phyloP scores from a whole-genome alignment of 37 sponge, comb jelly and placozoan species.

The Spongilla lacustris region DNA sequence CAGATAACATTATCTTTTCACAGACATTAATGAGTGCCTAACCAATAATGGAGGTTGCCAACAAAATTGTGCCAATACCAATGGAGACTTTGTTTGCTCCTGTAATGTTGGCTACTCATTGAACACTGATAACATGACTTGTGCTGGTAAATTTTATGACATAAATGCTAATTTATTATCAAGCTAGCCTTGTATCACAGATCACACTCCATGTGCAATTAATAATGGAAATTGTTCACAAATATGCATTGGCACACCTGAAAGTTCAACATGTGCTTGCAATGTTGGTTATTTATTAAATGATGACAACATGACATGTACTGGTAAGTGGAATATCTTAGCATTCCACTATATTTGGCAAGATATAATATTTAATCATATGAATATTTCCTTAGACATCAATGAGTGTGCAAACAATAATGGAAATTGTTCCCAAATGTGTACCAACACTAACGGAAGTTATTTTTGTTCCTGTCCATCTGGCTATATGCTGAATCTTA shows the following conservation, averaged over 20 bases:
- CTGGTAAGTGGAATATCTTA: constrained; percentile 29
- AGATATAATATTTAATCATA: too few species aligned
- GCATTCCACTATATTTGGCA: constrained; percentile 29
- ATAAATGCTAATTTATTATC: too few species aligned
- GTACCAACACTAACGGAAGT: too few species aligned
- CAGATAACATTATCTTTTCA: too few species aligned
- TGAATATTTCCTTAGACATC: constrained; percentile 21
- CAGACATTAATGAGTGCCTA: too few species aligned
- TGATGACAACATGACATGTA: too few species aligned
- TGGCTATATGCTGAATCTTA: not conserved
- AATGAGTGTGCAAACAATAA: constrained; percentile 31
- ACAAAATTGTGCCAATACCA: not conserved
- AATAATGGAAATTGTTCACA: too few species aligned
- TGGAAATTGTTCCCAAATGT: constrained; percentile 18
- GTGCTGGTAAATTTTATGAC: too few species aligned
- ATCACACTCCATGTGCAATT: too few species aligned
- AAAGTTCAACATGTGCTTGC: constrained; percentile 14
- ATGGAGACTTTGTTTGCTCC: not conserved
- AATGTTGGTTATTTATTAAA: too few species aligned
- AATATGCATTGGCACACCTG: not conserved
- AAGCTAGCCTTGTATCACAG: too few species aligned
- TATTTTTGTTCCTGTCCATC: too few species aligned
- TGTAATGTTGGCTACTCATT: constrained; percentile 9
- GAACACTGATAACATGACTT: not conserved
- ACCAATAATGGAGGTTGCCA: not conserved